Conservation (phyloP, 2,888 invertebrate genomes). For the Plebejus melissa region DNA sequence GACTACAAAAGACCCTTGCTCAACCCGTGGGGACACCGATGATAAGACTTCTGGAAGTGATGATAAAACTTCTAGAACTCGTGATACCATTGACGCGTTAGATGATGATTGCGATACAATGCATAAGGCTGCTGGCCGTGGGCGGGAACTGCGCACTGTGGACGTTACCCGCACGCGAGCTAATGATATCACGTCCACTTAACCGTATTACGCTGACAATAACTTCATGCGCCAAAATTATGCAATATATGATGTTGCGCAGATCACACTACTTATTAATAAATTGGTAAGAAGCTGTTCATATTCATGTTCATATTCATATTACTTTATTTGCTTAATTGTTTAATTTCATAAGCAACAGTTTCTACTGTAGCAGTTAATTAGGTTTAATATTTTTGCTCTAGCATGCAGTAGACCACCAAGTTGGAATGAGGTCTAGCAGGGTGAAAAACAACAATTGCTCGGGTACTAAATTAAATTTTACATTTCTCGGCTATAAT, state of each 20-base stretch:
- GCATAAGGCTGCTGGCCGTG: background rate
- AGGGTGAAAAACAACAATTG: background rate
- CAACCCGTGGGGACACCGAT: background rate
- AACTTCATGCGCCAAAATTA: constrained; percentile 2
- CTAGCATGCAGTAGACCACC: background rate
- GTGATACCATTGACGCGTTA: background rate
- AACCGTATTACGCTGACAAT: constrained; percentile 14
- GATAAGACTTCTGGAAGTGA: background rate
- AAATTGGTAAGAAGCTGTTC: too few species aligned
- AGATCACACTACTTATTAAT: background rate
- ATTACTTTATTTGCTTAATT: too few species aligned
- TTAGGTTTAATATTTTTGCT: background rate
- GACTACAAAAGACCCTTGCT: background rate
- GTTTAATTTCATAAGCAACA: too few species aligned
- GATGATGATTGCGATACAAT: background rate
- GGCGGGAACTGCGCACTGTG: constrained; percentile 4
- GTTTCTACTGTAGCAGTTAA: background rate
- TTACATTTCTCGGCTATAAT: background rate
- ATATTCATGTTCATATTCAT: too few species aligned
- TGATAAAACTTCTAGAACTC: background rate
- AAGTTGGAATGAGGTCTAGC: background rate
- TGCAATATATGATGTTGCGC: background rate
- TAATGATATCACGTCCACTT: constrained; percentile 11
- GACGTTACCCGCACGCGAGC: constrained; percentile 12
- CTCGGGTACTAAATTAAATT: background rate